A percentile compares a stretch with the other conserved stretches of the same genome.
Conservation (phyloP, 2,888 invertebrate genomes). For the Drosophila picticornis region DNA sequence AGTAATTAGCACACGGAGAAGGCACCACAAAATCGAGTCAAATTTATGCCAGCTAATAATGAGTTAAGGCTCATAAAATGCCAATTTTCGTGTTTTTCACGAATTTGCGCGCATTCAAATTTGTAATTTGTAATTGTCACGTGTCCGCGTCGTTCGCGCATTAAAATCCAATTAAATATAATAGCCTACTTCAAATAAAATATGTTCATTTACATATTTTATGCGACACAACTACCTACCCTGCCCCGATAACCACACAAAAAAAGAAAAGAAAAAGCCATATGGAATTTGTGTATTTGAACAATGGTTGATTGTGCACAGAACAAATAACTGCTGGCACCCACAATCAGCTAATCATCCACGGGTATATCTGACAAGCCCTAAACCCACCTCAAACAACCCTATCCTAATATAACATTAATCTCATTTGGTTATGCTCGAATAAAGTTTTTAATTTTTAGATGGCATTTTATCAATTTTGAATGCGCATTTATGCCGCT, state of each 20-base stretch:
- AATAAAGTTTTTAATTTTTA: conserved; percentile 15
- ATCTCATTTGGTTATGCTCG: background rate
- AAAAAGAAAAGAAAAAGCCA: background rate
- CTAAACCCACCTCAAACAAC: background rate
- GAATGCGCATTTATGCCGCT: conserved; percentile 52
- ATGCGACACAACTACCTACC: conserved; percentile 29
- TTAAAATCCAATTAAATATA: conserved; percentile 70
- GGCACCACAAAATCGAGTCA: conserved; percentile 8
- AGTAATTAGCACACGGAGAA: conserved; percentile 68
- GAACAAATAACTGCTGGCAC: too few species aligned
- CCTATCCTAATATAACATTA: background rate
- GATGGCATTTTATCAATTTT: conserved; percentile 41
- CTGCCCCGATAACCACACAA: conserved; percentile 1
- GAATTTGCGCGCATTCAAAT: conserved; percentile 18
- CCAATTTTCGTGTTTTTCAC: conserved; percentile 46
- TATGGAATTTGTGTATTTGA: conserved; percentile 38
- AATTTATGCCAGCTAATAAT: conserved; percentile 37
- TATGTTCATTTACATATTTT: conserved; percentile 70
- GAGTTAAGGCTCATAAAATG: conserved; percentile 60
- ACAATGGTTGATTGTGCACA: background rate
- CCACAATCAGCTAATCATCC: background rate
- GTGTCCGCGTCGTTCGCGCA: conserved; percentile 42
- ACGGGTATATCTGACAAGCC: background rate
- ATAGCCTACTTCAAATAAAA: conserved; percentile 60
- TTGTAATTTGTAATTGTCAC: conserved; percentile 29